These are phyloP conservation scores for Zaprionus africanus DNA, from an alignment of 1,140 invertebrate species.

Conservation along the genomic window DNA sequence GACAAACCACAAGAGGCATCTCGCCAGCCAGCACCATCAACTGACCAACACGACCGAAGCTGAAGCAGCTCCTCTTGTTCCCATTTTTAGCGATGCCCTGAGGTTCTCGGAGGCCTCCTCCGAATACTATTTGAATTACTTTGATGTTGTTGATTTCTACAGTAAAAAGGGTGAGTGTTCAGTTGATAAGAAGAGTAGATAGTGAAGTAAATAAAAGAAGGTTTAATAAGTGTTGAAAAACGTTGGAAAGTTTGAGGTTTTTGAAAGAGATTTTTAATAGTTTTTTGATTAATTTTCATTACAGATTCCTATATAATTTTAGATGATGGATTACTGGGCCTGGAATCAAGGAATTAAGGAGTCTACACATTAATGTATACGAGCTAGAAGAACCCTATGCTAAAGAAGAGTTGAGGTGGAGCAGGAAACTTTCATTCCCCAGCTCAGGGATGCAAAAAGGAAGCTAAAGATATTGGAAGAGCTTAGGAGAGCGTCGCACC, in stretches of 20 bases:
- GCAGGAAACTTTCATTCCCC: no score
- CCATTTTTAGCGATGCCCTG: not conserved
- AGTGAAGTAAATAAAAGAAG: not conserved
- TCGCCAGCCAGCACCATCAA: conserved; percentile 7
- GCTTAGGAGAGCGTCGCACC: no score
- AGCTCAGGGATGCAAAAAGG: no score
- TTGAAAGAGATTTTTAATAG: not conserved
- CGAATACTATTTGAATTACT: conserved; percentile 39
- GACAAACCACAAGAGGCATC: conserved; percentile 60
- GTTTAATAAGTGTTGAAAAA: not conserved
- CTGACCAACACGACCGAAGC: conserved; percentile 26
- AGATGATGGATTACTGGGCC: no score
- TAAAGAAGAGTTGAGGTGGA: no score
- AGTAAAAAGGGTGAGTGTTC: not conserved
- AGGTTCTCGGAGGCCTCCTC: conserved; percentile 20
- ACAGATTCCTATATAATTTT: no score
- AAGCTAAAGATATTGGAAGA: no score
- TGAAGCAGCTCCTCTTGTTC: not conserved
- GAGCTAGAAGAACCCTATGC: no score
- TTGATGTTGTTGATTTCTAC: conserved; percentile 31
- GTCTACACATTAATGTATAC: no score
- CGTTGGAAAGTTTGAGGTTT: not conserved
- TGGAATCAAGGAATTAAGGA: no score
- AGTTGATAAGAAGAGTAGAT: no score
- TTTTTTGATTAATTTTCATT: not conserved